phyloP scores from a whole-genome alignment of 37 sponge, comb jelly and placozoan species.

The Oopsacas minuta region DNA sequence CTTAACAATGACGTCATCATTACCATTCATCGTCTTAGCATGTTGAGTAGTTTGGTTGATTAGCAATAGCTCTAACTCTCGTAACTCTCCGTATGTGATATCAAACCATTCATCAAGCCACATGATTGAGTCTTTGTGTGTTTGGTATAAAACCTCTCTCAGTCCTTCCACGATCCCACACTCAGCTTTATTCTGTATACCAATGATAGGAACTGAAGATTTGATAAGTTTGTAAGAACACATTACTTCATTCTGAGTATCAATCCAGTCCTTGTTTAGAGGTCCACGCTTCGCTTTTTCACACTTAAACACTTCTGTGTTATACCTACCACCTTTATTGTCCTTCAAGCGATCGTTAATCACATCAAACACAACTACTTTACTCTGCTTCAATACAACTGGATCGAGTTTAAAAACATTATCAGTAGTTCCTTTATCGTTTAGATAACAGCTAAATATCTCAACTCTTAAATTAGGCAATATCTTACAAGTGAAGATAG shows the following conservation, averaged over 20 bases:
- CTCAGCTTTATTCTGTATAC: not conserved
- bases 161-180: not conserved
- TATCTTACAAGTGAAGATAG: not conserved
- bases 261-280: not conserved
- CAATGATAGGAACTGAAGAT: not conserved
- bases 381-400: not conserved
- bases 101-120: conserved; percentile 1
- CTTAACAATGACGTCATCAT: not conserved
- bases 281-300: not conserved
- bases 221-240: not conserved
- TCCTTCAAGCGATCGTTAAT: not conserved
- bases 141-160: not conserved
- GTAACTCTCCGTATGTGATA: not conserved
- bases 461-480: not conserved
- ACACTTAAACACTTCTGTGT: not conserved
- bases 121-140: not conserved
- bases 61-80: not conserved
- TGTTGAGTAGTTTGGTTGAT: not conserved
- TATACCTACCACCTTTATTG: not conserved
- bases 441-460: not conserved
- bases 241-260: not conserved
- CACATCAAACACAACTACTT: not conserved
- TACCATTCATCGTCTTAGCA: not conserved
- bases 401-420: not conserved
- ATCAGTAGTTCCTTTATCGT: not conserved